These are phyloP conservation scores for Scaptodrosophila latifasciaeformis DNA, from an alignment of 2,888 invertebrate species.

Conservation along the genomic window DNA sequence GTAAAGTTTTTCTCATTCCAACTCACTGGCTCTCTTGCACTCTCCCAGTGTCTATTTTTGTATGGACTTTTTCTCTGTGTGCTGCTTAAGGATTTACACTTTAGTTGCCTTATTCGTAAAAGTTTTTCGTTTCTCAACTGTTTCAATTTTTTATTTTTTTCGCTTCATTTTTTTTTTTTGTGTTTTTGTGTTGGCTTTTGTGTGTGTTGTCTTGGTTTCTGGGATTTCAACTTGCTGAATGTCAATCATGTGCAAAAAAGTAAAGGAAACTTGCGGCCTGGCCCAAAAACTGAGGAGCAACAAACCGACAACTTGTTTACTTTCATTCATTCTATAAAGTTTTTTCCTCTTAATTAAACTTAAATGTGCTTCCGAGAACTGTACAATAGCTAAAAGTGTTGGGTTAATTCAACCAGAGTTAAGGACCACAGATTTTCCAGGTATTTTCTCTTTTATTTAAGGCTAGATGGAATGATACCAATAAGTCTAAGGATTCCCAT, in stretches of 20 bases:
- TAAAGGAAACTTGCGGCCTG: neutral
- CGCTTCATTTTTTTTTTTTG: neutral
- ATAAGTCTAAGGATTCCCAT: no score
- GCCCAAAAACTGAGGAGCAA: neutral
- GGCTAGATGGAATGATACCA: no score
- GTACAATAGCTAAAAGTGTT: no score
- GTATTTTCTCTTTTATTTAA: no score
- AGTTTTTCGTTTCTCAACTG: conserved; percentile 10
- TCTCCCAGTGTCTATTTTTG: no score
- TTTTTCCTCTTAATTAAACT: conserved; percentile 53
- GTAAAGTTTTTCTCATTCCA: conserved; percentile 29
- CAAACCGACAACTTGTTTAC: conserved; percentile 31
- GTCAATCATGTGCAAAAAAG: neutral
- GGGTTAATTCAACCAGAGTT: no score
- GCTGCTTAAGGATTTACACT: conserved; percentile 2
- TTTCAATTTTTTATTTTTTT: neutral
- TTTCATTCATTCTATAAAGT: conserved; percentile 33
- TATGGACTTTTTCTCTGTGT: conserved; percentile 2
- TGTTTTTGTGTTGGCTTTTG: neutral
- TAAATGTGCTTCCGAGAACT: conserved; percentile 29
- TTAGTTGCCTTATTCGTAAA: neutral
- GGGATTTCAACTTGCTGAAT: neutral
- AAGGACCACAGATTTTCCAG: no score
- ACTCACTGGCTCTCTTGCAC: neutral
- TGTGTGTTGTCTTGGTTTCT: no score